Evolutionary conservation across 2,113 vertebrate species (phyloP).

Genomic region (Tinamus guttatus): DNA sequence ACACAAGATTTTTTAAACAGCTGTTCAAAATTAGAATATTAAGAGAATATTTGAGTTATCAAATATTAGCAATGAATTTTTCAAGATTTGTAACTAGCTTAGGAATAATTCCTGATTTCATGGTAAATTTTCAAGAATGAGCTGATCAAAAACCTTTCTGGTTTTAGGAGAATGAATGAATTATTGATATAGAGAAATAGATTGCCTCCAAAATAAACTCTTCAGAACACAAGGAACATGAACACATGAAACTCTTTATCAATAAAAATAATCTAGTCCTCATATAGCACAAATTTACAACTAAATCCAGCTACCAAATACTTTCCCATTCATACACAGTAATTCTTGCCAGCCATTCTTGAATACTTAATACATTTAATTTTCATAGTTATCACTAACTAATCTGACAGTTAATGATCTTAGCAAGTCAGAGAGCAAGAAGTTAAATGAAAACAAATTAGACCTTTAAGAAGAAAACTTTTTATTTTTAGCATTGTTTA

Average conservation of each 20-base stretch:
- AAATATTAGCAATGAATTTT: neutral
- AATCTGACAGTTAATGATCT: neutral
- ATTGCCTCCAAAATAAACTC: neutral
- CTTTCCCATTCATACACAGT: neutral
- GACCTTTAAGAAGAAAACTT: neutral
- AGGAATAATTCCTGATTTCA: rapidly evolving
- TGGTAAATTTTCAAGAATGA: neutral
- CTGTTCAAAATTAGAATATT: neutral
- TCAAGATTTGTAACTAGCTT: neutral
- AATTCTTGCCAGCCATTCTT: neutral
- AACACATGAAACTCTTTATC: neutral
- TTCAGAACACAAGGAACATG: no score
- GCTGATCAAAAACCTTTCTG: neutral
- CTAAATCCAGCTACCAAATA: neutral
- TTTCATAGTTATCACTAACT: neutral
- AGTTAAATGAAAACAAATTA: neutral
- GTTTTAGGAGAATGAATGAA: neutral
- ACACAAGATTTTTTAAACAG: rapidly evolving
- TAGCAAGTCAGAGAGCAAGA: neutral
- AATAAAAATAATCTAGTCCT: neutral
- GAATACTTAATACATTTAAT: neutral
- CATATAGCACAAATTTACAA: neutral
- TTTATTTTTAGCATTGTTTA: neutral
- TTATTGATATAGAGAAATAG: neutral
- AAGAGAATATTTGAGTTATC: neutral